Base-by-base conservation (phyloP, 2,888 invertebrate genomes). In the Hirtodrosophila trivittata region DNA sequence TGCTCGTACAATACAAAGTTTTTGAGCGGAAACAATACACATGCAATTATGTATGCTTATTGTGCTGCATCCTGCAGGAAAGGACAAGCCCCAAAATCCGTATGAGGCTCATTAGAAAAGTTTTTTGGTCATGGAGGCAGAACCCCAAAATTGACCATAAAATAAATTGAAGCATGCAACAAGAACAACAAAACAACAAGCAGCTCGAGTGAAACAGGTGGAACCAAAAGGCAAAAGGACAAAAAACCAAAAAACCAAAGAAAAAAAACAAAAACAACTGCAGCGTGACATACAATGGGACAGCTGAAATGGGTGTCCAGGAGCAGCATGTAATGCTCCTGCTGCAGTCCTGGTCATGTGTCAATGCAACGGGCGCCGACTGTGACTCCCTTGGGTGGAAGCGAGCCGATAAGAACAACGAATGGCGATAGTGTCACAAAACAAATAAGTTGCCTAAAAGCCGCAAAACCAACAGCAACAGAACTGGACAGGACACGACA, bases 361-460 rank as follows among this genome's bases (percentile, higher is more conserved):
- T 78, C 77, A 77, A 76, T 66, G 71, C 50, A 51, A 25, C 39
- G 39, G 13, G 43, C 54, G 18, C 5, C 33, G 14, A 41, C 42
- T 59, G 32, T 12, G 35, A 18, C 18, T 70, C 70, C 66, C 56
- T 33, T 38, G 73, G 66, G 62, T 32, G 38, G 43, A 35, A 51
- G 41, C 50, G 57, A 37, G 51, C 49, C 59, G 83, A 78, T 78
- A 76, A 76, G 66, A 70, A 62, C 63, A 62, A 52, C 76, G 75
- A 57, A 60, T 42, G 45, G 66, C 75, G 75, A 83, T 74, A 70
- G 75, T 83, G 84, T 77, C 80, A 51, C 80, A 86, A 68, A 75
- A 77, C 84, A 84, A 86, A 83, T 86, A 84, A 77, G 74, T 81
- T 84, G 72, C 77, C 82, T 65, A 80, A 72, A 81, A 77, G 62